Conservation (phyloP, 2,113 vertebrate species). For the Bubo scandiacus region DNA sequence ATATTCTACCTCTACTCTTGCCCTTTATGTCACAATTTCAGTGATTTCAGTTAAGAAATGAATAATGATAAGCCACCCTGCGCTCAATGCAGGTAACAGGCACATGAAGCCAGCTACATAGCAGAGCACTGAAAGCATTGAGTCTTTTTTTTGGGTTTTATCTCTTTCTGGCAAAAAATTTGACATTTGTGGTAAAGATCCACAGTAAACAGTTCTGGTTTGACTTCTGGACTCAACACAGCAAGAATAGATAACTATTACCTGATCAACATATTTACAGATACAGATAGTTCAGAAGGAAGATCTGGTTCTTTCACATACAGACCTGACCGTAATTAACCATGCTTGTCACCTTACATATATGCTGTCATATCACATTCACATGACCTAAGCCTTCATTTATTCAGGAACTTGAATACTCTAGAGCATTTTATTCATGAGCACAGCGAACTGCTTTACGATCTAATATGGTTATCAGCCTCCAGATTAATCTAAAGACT, state of each 20-base stretch:
- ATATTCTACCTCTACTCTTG: background rate
- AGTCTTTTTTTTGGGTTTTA: background rate
- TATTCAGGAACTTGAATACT: background rate
- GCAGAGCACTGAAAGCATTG: background rate
- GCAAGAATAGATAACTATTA: background rate
- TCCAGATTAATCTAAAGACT: background rate
- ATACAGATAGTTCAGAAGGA: background rate
- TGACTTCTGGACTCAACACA: background rate
- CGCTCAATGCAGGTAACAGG: background rate
- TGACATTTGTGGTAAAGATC: background rate
- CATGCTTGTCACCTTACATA: background rate
- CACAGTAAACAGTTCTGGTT: background rate
- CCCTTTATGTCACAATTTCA: background rate
- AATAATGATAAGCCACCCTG: background rate
- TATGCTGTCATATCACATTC: accelerated
- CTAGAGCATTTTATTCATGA: background rate
- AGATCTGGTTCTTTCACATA: background rate
- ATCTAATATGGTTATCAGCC: background rate
- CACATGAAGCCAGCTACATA: background rate
- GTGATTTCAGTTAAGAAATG: background rate
- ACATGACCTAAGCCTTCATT: background rate
- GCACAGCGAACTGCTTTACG: background rate
- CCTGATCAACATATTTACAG: background rate
- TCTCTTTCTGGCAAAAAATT: background rate
- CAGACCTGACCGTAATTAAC: background rate